phyloP scores from a whole-genome alignment of 2,113 vertebrate species.

The Lanius ludovicianus region DNA sequence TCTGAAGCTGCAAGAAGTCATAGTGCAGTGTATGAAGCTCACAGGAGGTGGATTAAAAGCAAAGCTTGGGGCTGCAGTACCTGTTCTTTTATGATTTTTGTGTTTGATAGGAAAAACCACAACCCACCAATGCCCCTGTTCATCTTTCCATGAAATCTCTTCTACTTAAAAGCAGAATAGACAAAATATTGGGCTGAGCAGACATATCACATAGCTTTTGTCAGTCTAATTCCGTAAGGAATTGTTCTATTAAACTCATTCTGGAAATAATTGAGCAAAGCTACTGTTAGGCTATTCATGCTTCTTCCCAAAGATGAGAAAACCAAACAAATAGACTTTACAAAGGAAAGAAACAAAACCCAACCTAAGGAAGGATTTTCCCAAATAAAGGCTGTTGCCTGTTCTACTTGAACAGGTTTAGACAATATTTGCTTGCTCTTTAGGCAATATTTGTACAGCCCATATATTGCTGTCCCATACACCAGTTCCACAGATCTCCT shows the following conservation, averaged over 20 bases:
- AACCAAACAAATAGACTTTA: neutral
- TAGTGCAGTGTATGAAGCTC: neutral
- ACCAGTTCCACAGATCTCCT: neutral
- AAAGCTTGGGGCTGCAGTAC: neutral
- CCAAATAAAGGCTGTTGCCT: neutral
- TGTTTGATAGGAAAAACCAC: neutral
- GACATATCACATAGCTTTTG: neutral
- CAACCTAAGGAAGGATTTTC: neutral
- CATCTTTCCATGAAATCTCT: neutral
- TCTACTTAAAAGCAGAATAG: conserved; percentile 51
- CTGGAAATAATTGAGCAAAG: neutral
- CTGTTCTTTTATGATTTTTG: conserved; percentile 1
- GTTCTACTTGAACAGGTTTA: neutral
- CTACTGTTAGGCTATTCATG: neutral
- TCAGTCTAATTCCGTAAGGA: conserved; percentile 9
- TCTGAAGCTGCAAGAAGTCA: neutral
- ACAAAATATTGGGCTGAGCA: conserved; percentile 19
- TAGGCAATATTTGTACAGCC: neutral
- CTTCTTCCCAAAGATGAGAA: neutral
- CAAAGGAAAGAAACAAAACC: neutral
- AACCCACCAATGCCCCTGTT: neutral
- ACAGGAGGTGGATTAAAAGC: neutral
- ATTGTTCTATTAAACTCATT: neutral
- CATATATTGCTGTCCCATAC: neutral
- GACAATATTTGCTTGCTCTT: neutral